These are phyloP conservation scores for Malacoctenus gilli DNA, from an alignment of 2,797 vertebrate species.

Conservation along the genomic window DNA sequence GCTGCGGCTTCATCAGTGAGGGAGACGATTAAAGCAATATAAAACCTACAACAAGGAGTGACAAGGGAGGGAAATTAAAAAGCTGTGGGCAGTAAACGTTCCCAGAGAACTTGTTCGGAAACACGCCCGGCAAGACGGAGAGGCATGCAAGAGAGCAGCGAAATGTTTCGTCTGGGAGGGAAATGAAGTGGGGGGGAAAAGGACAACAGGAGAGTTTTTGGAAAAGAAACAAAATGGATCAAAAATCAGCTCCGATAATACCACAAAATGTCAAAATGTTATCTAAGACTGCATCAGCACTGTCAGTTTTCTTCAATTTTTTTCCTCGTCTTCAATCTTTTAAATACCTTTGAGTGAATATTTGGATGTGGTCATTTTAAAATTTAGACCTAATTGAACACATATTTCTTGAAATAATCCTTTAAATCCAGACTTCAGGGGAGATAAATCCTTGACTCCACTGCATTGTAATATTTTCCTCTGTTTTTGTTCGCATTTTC, in stretches of 20 bases:
- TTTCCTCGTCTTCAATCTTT: too few species aligned
- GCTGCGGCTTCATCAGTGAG: slow-evolving; percentile 42
- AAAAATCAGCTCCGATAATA: not conserved
- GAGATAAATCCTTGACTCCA: too few species aligned
- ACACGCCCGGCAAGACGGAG: not conserved
- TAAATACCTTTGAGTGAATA: too few species aligned
- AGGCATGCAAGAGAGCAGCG: not conserved
- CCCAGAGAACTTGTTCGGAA: slow-evolving; percentile 33
- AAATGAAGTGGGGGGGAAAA: not conserved
- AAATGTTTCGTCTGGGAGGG: slow-evolving; percentile 1
- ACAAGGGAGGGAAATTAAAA: slow-evolving; percentile 51
- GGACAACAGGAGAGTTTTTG: not conserved
- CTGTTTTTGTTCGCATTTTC: too few species aligned
- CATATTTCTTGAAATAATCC: too few species aligned
- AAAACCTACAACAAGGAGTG: slow-evolving; percentile 41
- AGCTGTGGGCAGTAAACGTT: slow-evolving; percentile 27
- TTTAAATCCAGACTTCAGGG: too few species aligned
- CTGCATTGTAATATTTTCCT: too few species aligned
- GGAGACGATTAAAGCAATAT: slow-evolving; percentile 47
- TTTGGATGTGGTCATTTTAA: too few species aligned
- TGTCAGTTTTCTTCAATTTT: too few species aligned
- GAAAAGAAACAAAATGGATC: not conserved
- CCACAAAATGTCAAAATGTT: not conserved
- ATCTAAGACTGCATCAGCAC: too few species aligned
- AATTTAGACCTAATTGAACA: too few species aligned